These are phyloP conservation scores for Mus pahari DNA, from an alignment of 2,113 vertebrate genomes.

Conservation along the genomic window DNA sequence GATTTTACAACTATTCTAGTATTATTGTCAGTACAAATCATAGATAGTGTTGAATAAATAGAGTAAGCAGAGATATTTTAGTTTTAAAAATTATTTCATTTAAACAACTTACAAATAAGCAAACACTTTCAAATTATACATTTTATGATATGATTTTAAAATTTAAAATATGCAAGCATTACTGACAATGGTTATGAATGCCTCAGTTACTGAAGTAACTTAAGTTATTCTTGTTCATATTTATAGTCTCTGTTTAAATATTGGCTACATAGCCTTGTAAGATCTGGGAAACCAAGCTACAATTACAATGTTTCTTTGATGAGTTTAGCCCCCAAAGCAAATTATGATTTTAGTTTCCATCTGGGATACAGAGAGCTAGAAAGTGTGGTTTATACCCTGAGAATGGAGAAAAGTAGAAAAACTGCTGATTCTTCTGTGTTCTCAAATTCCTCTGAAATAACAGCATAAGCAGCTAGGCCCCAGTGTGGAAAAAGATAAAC, in stretches of 20 bases:
- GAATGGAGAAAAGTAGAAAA: background rate
- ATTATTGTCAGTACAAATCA: background rate
- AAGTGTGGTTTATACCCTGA: background rate
- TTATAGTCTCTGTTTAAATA: background rate
- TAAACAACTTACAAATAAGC: background rate
- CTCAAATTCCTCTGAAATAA: background rate
- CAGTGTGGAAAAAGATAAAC: background rate
- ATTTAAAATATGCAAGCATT: background rate
- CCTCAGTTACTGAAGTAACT: background rate
- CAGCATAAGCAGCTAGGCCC: background rate
- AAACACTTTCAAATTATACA: background rate
- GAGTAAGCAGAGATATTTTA: background rate
- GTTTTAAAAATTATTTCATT: background rate
- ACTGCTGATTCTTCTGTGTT: background rate
- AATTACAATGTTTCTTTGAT: background rate
- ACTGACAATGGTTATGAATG: background rate
- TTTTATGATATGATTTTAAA: background rate
- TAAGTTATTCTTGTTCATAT: background rate
- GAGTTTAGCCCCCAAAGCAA: background rate
- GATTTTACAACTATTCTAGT: background rate
- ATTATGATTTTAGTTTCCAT: background rate
- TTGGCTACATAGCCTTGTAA: background rate
- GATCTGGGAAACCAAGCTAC: background rate
- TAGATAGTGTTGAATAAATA: background rate
- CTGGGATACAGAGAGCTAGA: background rate